Conservation (phyloP, 2,113 vertebrate species). For the Cnemophilus loriae region DNA sequence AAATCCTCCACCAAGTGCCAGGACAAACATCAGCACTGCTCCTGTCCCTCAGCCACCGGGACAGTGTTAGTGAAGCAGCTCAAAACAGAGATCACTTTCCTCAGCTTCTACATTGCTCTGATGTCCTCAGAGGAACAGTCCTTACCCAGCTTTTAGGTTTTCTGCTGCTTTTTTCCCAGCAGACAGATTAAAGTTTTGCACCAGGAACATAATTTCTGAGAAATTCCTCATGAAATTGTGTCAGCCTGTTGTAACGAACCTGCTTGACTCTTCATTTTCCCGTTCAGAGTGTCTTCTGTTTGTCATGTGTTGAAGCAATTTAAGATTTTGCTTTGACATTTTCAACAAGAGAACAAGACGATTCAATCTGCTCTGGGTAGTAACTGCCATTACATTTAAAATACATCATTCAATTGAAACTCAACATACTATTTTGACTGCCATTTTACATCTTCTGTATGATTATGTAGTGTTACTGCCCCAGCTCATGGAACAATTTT, state of each 20-base stretch:
- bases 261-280: neutral
- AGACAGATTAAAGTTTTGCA: neutral
- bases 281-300: slow-evolving; percentile 3
- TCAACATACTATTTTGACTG: neutral
- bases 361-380: slow-evolving; percentile 43
- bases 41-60: neutral
- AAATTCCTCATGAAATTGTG: slow-evolving; percentile 17
- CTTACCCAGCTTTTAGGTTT: neutral
- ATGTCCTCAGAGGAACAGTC: neutral
- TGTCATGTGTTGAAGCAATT: slow-evolving; percentile 38
- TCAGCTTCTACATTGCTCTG: neutral
- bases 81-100: neutral
- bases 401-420: neutral
- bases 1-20: neutral
- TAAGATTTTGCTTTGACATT: slow-evolving; percentile 53
- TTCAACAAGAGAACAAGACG: slow-evolving; percentile 16
- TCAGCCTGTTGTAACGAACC: slow-evolving; percentile 17
- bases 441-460: neutral
- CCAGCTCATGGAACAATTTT: neutral
- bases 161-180: neutral
- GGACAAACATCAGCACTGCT: neutral
- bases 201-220: neutral
- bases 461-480: neutral
- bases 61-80: neutral
- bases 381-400: slow-evolving; percentile 28